Evolutionary conservation across 2,888 invertebrate species (phyloP).

Genomic region (Pammene fasciana): DNA sequence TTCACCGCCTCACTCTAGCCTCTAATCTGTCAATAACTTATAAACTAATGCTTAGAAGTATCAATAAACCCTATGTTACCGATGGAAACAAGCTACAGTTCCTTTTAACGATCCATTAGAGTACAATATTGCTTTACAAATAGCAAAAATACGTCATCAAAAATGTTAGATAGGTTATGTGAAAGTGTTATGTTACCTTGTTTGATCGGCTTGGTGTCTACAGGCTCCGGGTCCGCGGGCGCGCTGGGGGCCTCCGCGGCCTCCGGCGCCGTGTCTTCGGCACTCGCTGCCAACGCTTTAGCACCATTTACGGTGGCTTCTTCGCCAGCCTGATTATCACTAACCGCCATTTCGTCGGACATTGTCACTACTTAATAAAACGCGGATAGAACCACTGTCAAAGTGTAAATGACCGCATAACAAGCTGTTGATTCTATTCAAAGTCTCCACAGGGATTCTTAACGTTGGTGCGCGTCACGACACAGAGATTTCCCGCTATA

Average conservation of each 20-base stretch:
- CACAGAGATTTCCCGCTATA: constrained; percentile 80
- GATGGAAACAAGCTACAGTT: not conserved
- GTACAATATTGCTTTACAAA: constrained; percentile 37
- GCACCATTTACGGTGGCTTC: constrained; percentile 62
- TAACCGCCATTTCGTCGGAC: constrained; percentile 80
- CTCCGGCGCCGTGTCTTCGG: constrained; percentile 52
- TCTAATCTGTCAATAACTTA: not conserved
- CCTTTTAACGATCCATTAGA: not conserved
- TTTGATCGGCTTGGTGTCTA: constrained; percentile 49
- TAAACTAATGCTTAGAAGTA: not conserved
- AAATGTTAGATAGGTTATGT: constrained; percentile 68
- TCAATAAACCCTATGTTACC: not conserved
- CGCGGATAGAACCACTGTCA: constrained; percentile 67
- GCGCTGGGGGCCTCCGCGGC: constrained; percentile 52
- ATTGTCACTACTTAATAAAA: constrained; percentile 72
- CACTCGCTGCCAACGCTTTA: constrained; percentile 56
- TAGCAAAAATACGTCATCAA: constrained; percentile 61
- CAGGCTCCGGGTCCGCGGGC: constrained; percentile 48
- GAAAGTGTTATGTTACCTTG: constrained; percentile 65
- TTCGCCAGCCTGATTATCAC: constrained; percentile 71
- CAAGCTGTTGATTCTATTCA: constrained; percentile 69
- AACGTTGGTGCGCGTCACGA: constrained; percentile 76
- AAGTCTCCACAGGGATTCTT: constrained; percentile 65
- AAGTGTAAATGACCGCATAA: constrained; percentile 72
- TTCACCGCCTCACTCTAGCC: constrained; percentile 7